Conservation (phyloP, 2,113 vertebrate genomes). For the Anseranas semipalmata region DNA sequence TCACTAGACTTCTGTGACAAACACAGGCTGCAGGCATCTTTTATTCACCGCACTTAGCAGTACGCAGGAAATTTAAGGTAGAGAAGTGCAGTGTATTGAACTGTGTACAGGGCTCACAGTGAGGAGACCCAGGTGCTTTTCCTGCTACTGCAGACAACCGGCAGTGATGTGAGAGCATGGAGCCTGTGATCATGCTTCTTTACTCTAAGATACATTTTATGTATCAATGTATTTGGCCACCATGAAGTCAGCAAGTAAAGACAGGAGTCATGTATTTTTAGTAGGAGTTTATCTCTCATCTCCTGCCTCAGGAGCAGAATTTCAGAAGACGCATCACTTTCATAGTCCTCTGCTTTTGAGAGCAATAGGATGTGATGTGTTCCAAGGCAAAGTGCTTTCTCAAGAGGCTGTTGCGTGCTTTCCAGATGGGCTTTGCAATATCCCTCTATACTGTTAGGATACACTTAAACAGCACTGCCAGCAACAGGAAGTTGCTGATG, state of each 20-base stretch:
- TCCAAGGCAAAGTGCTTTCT: constrained; percentile 30
- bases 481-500: constrained; percentile 39
- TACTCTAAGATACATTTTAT: not conserved
- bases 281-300: not conserved
- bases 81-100: not conserved
- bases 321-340: not conserved
- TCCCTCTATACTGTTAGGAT: not conserved
- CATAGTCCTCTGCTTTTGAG: not conserved
- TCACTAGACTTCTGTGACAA: not conserved
- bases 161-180: not conserved
- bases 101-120: rapidly evolving
- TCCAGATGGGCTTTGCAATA: constrained; percentile 48
- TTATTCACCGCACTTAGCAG: not conserved
- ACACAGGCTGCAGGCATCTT: not conserved
- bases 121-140: not conserved
- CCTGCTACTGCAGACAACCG: not conserved
- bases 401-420: constrained; percentile 15
- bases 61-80: not conserved
- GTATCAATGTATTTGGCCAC: not conserved
- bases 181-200: not conserved
- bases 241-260: not conserved
- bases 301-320: not conserved
- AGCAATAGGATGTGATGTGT: not conserved
- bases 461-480: not conserved
- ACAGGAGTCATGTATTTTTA: not conserved